Evolutionary conservation across 2,888 invertebrate species (phyloP).

Genomic region (Polydesmus complanatus): DNA sequence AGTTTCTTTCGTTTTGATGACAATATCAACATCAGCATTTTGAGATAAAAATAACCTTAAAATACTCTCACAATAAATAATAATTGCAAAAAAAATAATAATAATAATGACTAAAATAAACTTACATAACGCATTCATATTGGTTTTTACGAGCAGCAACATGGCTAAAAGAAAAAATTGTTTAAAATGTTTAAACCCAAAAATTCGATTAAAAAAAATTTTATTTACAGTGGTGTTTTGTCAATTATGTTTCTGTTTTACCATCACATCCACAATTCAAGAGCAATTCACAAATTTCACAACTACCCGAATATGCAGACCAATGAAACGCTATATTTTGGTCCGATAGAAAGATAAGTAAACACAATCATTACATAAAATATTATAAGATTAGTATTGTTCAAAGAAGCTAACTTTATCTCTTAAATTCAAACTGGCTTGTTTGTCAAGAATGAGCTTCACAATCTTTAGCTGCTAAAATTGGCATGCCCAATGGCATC

Average conservation of each 20-base stretch:
- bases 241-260: slow-evolving; percentile 59
- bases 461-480: slow-evolving; percentile 58
- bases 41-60: slow-evolving; percentile 49
- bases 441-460: slow-evolving; percentile 49
- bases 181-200: slow-evolving; percentile 7
- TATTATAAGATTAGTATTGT: neutral
- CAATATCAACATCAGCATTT: slow-evolving; percentile 54
- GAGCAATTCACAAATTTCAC: slow-evolving; percentile 54
- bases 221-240: slow-evolving; percentile 71
- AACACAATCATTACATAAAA: neutral
- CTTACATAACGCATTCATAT: slow-evolving; percentile 53
- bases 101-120: slow-evolving; percentile 17
- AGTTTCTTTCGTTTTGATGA: slow-evolving; percentile 60
- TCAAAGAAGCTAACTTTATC: slow-evolving; percentile 40
- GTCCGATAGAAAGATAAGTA: no score
- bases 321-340: slow-evolving; percentile 81
- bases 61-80: neutral
- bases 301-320: slow-evolving; percentile 70
- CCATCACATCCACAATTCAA: slow-evolving; percentile 56
- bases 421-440: slow-evolving; percentile 59
- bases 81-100: neutral
- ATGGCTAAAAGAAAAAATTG: slow-evolving; percentile 43
- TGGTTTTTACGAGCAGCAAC: slow-evolving; percentile 65
- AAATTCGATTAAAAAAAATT: slow-evolving; percentile 7
- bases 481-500: slow-evolving; percentile 87